These are phyloP conservation scores for Gymnocypris eckloni DNA, from an alignment of 2,797 vertebrate genomes.

Conservation along the genomic window DNA sequence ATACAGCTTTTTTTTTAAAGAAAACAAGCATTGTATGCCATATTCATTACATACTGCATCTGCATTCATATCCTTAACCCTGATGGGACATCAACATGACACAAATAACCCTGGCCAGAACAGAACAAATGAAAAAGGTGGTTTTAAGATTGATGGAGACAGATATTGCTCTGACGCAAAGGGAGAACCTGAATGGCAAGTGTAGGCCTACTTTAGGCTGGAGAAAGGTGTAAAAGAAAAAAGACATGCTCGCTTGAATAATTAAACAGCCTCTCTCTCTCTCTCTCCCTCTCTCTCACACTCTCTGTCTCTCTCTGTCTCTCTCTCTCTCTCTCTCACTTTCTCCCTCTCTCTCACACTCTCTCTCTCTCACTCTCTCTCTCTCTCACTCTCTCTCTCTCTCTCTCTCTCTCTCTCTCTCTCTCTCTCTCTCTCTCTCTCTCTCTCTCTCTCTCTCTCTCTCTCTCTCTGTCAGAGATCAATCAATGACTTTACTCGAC, in stretches of 20 bases:
- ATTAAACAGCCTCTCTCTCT: slow-evolving; percentile 71
- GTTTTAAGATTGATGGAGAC: slow-evolving; percentile 46
- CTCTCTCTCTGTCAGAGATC: slow-evolving; percentile 72
- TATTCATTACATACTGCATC: neutral
- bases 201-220: slow-evolving; percentile 64
- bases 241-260: slow-evolving; percentile 71
- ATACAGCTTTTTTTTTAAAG: neutral
- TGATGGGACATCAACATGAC: neutral
- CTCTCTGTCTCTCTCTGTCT: slow-evolving; percentile 67
- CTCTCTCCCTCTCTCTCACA: slow-evolving; percentile 63
- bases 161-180: slow-evolving; percentile 66
- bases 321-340: slow-evolving; percentile 67
- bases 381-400: slow-evolving; percentile 67
- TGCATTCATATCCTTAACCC: neutral
- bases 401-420: slow-evolving; percentile 67
- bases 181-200: slow-evolving; percentile 64
- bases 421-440: slow-evolving; percentile 67
- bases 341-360: slow-evolving; percentile 67
- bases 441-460: slow-evolving; percentile 68
- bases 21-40: neutral
- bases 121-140: neutral
- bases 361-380: slow-evolving; percentile 67
- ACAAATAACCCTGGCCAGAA: neutral
- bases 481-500: slow-evolving; percentile 67
- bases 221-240: slow-evolving; percentile 31